Evolutionary conservation across 2,888 invertebrate genomes (phyloP), one percentile per base, ranked within the genome.

Genomic region (Leucania comma): DNA sequence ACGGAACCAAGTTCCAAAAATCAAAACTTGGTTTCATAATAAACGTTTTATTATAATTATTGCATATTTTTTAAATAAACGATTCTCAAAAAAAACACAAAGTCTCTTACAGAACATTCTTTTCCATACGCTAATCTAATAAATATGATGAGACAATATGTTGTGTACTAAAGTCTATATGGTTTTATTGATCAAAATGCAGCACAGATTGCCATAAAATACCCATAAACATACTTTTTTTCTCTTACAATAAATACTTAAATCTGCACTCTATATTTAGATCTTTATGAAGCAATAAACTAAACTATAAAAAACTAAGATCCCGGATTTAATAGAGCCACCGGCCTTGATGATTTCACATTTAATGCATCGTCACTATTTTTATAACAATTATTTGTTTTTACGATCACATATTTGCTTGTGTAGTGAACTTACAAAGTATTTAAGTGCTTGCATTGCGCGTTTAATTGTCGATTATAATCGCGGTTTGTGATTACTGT

Each of bases 351-450:
- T 72, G 70, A 57, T 80, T 76, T 81, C 76, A 84, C 84, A 82
- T 86, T 86, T 82, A 86, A 79, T 83, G 78, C 80, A 67, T 76
- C 71, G 59, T 77, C 56, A 82, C 76, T 84, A 81, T 81, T 81
- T 88, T 87, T 87, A 80, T 77, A 81, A 68, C 64, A 69, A 78
- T 73, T 48, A 70, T 58, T 71, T n/a, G 63, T 58, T 73, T 81
- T 80, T 74, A 86, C 70, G 80, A 82, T 69, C 73, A 75, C 60
- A 73, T 78, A 68, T 76, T 60, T 59, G 61, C 56, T 51, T 54
- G 61, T 84, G 32, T 80, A 67, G 32, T 72, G 48, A 62, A 60
- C 57, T 62, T 78, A 84, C 82, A 80, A 75, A 71, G 82, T 80
- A 75, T 75, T 80, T 72, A 67, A 78, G 29, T 75, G 54, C 50